These are phyloP conservation scores for Guaruba guarouba DNA, from an alignment of 2,113 vertebrate species.

Conservation along the genomic window DNA sequence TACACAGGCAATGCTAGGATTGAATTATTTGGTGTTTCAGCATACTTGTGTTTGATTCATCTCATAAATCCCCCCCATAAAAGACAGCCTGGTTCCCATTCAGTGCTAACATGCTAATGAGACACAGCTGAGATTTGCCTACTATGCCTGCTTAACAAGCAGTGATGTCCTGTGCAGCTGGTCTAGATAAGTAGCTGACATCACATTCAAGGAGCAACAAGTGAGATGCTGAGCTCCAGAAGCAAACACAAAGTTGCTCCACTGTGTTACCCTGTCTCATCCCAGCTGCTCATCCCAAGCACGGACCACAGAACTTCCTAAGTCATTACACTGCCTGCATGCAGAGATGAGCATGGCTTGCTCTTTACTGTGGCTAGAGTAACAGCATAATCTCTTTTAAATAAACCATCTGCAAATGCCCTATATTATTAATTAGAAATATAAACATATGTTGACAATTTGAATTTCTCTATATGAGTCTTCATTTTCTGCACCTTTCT, in stretches of 20 bases:
- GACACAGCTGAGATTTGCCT: neutral
- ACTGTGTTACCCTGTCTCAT: neutral
- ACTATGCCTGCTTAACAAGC: neutral
- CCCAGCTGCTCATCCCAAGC: neutral
- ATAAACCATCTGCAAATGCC: neutral
- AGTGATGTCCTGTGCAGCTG: neutral
- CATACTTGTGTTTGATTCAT: neutral
- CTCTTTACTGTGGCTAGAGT: neutral
- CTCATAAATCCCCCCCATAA: slow-evolving; percentile 2
- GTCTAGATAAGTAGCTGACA: neutral
- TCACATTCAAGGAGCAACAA: neutral
- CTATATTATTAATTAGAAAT: neutral
- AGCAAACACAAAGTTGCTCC: neutral
- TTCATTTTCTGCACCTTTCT: neutral
- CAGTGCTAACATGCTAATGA: neutral
- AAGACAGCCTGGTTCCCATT: neutral
- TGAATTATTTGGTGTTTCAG: neutral
- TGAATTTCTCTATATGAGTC: neutral
- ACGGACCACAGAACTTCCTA: neutral
- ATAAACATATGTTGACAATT: neutral
- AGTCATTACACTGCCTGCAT: neutral
- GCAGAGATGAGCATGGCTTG: neutral
- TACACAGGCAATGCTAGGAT: neutral
- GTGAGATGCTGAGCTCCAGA: neutral
- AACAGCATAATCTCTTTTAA: neutral